These are phyloP conservation scores for Cerceris rybyensis DNA, from an alignment of 2,888 invertebrate species.

Conservation along the genomic window DNA sequence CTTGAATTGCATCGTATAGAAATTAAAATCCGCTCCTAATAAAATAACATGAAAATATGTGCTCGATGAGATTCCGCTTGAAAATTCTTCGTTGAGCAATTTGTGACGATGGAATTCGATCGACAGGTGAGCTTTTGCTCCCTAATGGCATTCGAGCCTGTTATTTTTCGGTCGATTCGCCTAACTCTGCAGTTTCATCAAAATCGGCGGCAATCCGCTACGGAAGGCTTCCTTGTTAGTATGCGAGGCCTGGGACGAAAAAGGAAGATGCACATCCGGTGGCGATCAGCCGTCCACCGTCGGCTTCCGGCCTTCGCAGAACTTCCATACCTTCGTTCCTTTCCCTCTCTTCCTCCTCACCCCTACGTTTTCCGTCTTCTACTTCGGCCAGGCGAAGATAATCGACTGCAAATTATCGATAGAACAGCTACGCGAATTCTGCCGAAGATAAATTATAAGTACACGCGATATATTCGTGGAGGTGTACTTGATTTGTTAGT, in stretches of 20 bases:
- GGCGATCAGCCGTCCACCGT: constrained; percentile 77
- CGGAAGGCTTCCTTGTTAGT: constrained; percentile 66
- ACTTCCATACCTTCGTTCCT: constrained; percentile 66
- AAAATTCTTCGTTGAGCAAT: too few relatives aligned
- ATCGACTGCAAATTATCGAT: constrained; percentile 44
- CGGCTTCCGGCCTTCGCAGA: constrained; percentile 79
- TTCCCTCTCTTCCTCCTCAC: constrained; percentile 34
- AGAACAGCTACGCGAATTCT: background rate
- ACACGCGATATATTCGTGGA: too few relatives aligned
- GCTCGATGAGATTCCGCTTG: too few relatives aligned
- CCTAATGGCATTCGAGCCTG: constrained; percentile 33
- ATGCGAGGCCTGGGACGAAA: constrained; percentile 75
- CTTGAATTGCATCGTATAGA: too few relatives aligned
- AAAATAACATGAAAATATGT: too few relatives aligned
- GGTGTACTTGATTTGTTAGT: too few relatives aligned
- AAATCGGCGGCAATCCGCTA: constrained; percentile 45
- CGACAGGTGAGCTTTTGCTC: constrained; percentile 41
- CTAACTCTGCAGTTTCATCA: constrained; percentile 49
- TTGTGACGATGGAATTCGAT: constrained; percentile 38
- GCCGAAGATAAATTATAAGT: background rate
- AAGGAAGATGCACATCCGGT: constrained; percentile 81
- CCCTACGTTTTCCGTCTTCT: constrained; percentile 56
- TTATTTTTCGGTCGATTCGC: constrained; percentile 26
- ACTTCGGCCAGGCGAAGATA: constrained; percentile 51
- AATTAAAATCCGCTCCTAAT: too few relatives aligned